Percentiles rank a stretch among this genome's conserved stretches.
phyloP scores from a whole-genome alignment of 2,888 invertebrate genomes.

The Sarcophaga caerulescens region DNA sequence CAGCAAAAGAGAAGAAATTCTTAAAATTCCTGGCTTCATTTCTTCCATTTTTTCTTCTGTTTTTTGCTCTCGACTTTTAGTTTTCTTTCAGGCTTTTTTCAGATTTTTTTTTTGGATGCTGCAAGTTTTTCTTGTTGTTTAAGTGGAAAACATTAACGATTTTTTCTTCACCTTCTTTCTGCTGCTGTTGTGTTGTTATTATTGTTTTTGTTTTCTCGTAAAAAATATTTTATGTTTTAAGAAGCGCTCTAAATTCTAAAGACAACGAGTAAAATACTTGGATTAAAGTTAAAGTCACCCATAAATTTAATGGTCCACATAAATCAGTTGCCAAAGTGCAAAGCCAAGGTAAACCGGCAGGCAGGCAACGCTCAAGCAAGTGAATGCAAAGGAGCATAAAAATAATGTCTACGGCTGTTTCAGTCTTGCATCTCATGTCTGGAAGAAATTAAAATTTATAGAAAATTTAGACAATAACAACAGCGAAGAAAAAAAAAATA shows the following conservation, averaged over 20 bases:
- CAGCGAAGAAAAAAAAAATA: not conserved
- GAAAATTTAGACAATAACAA: conserved; percentile 14
- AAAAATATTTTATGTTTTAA: conserved; percentile 53
- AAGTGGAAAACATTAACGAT: conserved; percentile 66
- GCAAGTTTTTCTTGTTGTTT: conserved; percentile 41
- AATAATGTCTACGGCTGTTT: conserved; percentile 20
- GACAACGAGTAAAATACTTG: conserved; percentile 71
- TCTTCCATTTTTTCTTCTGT: conserved; percentile 31
- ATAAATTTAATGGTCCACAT: conserved; percentile 73
- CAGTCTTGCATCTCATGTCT: conserved; percentile 43
- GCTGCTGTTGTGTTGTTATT: too few relatives aligned
- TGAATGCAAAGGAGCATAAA: conserved; percentile 26
- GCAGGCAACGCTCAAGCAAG: not conserved
- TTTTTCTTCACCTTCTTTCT: not conserved
- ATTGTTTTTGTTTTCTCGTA: not conserved
- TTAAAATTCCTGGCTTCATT: conserved; percentile 46
- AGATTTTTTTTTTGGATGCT: conserved; percentile 34
- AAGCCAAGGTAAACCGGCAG: conserved; percentile 45
- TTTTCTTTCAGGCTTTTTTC: not conserved
- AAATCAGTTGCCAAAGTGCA: conserved; percentile 71
- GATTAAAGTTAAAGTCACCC: conserved; percentile 72
- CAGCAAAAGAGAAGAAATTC: not conserved
- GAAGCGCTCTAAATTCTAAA: conserved; percentile 64
- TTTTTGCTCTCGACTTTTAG: conserved; percentile 58
- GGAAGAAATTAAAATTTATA: conserved; percentile 58